These are phyloP conservation scores for Drosophila trapezifrons DNA, from an alignment of 1,140 invertebrate genomes.

Conservation along the genomic window DNA sequence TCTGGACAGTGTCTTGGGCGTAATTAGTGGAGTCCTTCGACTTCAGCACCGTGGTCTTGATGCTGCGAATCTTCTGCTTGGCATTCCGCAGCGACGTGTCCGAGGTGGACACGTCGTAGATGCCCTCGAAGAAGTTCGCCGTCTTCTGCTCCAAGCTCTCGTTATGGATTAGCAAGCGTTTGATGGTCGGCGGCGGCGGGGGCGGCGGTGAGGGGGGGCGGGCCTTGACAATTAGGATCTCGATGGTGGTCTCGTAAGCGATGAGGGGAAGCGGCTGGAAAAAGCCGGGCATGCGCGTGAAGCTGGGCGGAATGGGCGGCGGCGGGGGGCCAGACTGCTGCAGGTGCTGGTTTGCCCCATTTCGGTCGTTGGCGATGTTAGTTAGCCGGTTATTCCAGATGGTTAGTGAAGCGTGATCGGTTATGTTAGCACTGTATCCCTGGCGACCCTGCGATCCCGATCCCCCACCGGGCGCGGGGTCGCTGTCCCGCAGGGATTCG, in stretches of 20 bases:
- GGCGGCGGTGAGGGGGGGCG: constrained; percentile 77
- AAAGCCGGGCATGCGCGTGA: constrained; percentile 81
- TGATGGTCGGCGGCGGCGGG: constrained; percentile 71
- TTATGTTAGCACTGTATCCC: constrained; percentile 69
- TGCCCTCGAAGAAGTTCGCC: constrained; percentile 80
- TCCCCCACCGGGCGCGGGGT: constrained; percentile 33
- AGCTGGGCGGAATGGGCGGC: constrained; percentile 75
- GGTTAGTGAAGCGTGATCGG: constrained; percentile 73
- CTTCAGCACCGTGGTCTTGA: constrained; percentile 81
- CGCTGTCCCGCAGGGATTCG: constrained; percentile 68
- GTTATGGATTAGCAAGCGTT: constrained; percentile 77
- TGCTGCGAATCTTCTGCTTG: constrained; percentile 81
- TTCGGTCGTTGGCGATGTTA: constrained; percentile 55
- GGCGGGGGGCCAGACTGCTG: constrained; percentile 60
- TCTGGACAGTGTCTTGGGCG: constrained; percentile 83
- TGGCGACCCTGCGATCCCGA: constrained; percentile 51
- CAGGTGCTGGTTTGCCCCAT: constrained; percentile 41
- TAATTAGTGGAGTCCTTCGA: constrained; percentile 81
- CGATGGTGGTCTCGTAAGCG: constrained; percentile 81
- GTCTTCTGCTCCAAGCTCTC: constrained; percentile 82
- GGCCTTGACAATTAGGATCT: constrained; percentile 79
- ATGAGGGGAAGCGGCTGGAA: constrained; percentile 83
- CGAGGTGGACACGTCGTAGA: constrained; percentile 70
- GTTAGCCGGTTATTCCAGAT: constrained; percentile 77
- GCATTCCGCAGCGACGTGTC: constrained; percentile 81